These are phyloP conservation scores for Cantharis rufa DNA, from an alignment of 2,888 invertebrate species.

Conservation along the genomic window DNA sequence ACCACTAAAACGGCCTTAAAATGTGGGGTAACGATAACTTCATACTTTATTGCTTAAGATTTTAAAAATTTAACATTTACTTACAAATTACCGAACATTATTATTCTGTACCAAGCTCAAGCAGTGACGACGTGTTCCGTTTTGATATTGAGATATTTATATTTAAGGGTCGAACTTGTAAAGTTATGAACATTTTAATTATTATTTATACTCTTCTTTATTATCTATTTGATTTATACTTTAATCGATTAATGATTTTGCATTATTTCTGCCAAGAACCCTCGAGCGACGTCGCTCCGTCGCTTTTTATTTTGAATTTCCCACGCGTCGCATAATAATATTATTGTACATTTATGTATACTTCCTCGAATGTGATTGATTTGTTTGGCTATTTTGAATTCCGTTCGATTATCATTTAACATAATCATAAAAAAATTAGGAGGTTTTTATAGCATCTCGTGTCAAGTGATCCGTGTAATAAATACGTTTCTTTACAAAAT, in stretches of 20 bases:
- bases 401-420: background rate
- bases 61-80: constrained; percentile 46
- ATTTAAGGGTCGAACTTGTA: constrained; percentile 12
- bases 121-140: constrained; percentile 41
- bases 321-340: no score
- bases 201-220: background rate
- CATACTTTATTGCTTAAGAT: constrained; percentile 43
- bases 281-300: no score
- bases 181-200: constrained; percentile 12
- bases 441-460: background rate
- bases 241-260: background rate
- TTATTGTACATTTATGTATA: no score
- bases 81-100: constrained; percentile 41
- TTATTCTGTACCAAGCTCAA: constrained; percentile 32
- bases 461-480: background rate
- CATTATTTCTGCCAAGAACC: background rate
- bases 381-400: background rate
- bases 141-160: constrained; percentile 29
- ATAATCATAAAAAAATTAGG: background rate
- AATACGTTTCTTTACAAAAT: background rate
- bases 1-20: constrained; percentile 35
- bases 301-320: background rate
- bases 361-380: background rate
- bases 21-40: constrained; percentile 44
- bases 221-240: background rate